phyloP scores from a whole-genome alignment of 2,888 invertebrate species.

The Mylabris sibirica region DNA sequence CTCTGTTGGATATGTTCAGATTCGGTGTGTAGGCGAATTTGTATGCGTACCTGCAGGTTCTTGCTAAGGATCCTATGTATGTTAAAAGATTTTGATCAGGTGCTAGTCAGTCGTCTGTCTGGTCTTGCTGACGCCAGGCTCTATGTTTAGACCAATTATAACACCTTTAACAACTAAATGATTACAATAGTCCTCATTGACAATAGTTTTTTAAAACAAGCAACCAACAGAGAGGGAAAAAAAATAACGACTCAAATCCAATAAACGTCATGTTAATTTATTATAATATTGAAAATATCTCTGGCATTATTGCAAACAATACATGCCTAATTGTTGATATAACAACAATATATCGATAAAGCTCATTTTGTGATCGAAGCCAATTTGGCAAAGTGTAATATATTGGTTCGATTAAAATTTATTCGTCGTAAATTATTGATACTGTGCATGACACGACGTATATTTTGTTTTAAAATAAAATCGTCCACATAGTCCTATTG shows the following conservation, averaged over 20 bases:
- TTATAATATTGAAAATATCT: constrained; percentile 13
- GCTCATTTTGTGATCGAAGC: constrained; percentile 26
- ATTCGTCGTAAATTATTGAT: constrained; percentile 43
- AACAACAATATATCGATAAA: neutral
- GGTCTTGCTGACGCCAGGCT: constrained; percentile 61
- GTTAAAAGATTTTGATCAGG: constrained; percentile 45
- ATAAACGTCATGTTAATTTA: constrained; percentile 49
- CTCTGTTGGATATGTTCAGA: constrained; percentile 18
- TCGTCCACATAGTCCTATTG: constrained; percentile 39
- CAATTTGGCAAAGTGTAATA: constrained; percentile 31
- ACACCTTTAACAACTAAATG: constrained; percentile 61
- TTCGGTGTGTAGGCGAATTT: constrained; percentile 40
- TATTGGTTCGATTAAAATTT: constrained; percentile 40
- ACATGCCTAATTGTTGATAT: neutral
- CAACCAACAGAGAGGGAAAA: constrained; percentile 23
- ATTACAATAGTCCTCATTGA: constrained; percentile 58
- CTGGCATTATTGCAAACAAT: neutral
- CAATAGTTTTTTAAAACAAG: constrained; percentile 44
- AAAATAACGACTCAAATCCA: constrained; percentile 34
- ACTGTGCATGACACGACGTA: constrained; percentile 43
- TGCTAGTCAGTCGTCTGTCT: constrained; percentile 50
- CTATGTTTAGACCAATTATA: constrained; percentile 62
- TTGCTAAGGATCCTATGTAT: constrained; percentile 47
- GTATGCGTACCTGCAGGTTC: constrained; percentile 43
- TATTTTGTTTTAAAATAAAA: constrained; percentile 44